These are phyloP conservation scores for Caiman crocodilus DNA, from an alignment of 2,797 vertebrate genomes.

Conservation along the genomic window DNA sequence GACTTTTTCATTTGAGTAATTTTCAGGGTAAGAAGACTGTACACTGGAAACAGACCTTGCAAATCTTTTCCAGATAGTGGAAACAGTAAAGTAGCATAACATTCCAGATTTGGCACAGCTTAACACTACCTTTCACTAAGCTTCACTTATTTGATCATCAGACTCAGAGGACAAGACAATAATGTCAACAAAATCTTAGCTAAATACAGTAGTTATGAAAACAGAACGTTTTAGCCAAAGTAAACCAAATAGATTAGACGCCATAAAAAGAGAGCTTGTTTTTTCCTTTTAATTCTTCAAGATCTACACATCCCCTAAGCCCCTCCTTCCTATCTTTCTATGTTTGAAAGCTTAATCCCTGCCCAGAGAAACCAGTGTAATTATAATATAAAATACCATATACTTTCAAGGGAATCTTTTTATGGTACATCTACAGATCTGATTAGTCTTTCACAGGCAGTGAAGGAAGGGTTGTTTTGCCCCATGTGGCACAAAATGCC, in stretches of 20 bases:
- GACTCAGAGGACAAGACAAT: not conserved
- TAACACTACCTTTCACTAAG: not conserved
- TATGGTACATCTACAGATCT: slow-evolving; percentile 51
- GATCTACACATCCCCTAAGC: not conserved
- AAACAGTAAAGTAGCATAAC: not conserved
- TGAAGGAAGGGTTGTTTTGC: too few relatives aligned
- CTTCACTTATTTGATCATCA: not conserved
- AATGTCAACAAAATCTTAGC: not conserved
- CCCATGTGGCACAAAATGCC: too few relatives aligned
- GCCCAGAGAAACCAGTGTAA: slow-evolving; percentile 16
- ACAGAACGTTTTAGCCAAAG: not conserved
- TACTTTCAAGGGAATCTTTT: slow-evolving; percentile 72
- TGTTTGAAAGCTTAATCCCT: slow-evolving; percentile 49
- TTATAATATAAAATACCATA: slow-evolving; percentile 27
- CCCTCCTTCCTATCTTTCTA: not conserved
- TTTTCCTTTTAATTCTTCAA: not conserved
- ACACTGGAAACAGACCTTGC: not conserved
- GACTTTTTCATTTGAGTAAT: not conserved
- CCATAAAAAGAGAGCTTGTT: not conserved
- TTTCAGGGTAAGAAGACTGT: not conserved
- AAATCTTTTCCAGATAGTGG: not conserved
- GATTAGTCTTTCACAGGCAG: slow-evolving; percentile 53
- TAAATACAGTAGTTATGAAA: not conserved
- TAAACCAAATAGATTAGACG: not conserved
- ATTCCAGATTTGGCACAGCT: not conserved